Evolutionary conservation across 2,113 vertebrate genomes (phyloP).

Genomic region (Actenoides lindsayi): DNA sequence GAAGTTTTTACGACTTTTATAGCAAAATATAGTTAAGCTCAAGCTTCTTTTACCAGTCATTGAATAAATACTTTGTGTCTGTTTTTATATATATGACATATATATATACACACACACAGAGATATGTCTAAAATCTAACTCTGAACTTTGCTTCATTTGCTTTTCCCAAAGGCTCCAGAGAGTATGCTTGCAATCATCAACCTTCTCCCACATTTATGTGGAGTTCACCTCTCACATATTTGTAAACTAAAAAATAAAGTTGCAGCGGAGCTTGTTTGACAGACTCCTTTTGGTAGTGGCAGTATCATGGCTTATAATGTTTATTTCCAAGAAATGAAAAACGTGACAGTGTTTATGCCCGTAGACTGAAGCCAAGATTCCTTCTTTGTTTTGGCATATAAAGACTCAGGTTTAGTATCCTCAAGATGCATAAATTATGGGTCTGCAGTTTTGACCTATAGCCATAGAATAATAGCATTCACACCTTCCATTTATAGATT

Average conservation of each 20-base stretch:
- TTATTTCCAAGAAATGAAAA: neutral
- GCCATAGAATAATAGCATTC: neutral
- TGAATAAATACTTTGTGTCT: constrained; percentile 8
- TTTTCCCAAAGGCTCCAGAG: neutral
- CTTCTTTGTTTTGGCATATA: neutral
- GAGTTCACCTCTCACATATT: constrained; percentile 11
- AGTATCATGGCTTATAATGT: neutral
- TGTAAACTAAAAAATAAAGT: constrained; percentile 31
- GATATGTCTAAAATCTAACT: neutral
- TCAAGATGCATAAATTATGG: neutral
- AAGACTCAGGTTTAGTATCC: neutral
- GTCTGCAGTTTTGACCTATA: neutral
- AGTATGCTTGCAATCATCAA: neutral
- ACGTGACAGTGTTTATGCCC: constrained; percentile 32
- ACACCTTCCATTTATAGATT: neutral
- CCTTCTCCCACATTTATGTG: neutral
- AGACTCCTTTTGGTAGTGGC: neutral
- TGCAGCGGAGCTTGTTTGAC: neutral
- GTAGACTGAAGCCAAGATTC: neutral
- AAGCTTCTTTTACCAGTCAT: neutral
- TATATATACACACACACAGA: neutral
- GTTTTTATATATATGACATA: constrained; percentile 2
- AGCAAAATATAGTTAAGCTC: neutral
- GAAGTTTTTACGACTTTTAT: constrained; percentile 18
- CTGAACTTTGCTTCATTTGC: neutral